These are phyloP conservation scores for Zosterops hypoxanthus DNA, from an alignment of 2,113 vertebrate genomes.

Conservation along the genomic window DNA sequence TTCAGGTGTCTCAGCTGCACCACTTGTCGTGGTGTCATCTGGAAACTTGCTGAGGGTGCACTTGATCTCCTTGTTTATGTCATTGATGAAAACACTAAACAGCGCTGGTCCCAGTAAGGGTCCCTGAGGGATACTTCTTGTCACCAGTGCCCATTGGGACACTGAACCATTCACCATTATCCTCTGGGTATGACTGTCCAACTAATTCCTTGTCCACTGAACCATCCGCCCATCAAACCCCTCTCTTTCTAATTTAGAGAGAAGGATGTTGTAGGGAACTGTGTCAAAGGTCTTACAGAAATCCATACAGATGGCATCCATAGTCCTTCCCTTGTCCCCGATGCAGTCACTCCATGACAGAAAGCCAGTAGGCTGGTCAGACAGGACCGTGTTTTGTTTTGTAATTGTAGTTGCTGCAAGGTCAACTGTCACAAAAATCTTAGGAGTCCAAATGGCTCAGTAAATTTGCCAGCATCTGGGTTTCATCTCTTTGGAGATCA, in stretches of 20 bases:
- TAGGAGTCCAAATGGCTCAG: not conserved
- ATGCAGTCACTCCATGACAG: not conserved
- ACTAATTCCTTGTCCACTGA: not conserved
- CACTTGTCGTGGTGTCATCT: fast-evolving
- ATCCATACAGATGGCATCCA: not conserved
- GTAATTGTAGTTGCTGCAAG: not conserved
- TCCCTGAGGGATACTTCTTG: too few species aligned
- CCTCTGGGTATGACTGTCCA: fast-evolving
- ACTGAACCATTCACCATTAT: not conserved
- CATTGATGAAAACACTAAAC: not conserved
- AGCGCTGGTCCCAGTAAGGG: not conserved
- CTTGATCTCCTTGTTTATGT: too few species aligned
- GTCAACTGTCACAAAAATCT: not conserved
- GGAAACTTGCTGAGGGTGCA: not conserved
- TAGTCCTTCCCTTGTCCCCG: fast-evolving
- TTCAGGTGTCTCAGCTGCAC: not conserved
- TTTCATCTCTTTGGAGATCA: not conserved
- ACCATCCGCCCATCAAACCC: fast-evolving
- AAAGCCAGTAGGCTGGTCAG: not conserved
- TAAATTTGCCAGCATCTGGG: not conserved
- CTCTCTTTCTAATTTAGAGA: not conserved
- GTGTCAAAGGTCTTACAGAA: not conserved
- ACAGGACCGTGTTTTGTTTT: not conserved
- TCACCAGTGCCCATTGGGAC: fast-evolving
- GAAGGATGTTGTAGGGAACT: not conserved